Conservation (phyloP, 2,113 vertebrate genomes). For the Glaucidium brasilianum region DNA sequence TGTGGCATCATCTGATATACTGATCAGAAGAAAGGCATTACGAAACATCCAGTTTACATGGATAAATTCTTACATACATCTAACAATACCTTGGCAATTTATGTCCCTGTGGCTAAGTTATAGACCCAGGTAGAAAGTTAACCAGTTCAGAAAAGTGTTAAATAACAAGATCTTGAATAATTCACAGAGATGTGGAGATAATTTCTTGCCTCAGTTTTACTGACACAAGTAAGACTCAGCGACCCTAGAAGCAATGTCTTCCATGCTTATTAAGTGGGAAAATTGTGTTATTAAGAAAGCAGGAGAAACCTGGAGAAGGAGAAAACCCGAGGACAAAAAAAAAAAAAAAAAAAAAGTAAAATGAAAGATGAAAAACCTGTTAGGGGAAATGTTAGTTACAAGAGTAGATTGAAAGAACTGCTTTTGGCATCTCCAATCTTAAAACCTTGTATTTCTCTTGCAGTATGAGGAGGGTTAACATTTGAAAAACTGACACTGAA, state of each 20-base stretch:
- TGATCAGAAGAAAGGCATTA: neutral
- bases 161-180: neutral
- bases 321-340: neutral
- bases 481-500: neutral
- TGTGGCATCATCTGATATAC: neutral
- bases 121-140: neutral
- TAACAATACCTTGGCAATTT: neutral
- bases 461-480: neutral
- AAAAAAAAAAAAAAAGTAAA: neutral
- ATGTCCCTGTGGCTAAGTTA: neutral
- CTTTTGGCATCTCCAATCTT: neutral
- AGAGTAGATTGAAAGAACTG: neutral
- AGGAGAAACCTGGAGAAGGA: neutral
- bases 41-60: neutral
- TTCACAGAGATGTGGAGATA: neutral
- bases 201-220: neutral
- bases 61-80: neutral
- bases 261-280: neutral
- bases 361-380: neutral
- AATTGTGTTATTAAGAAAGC: neutral
- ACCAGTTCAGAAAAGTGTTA: neutral
- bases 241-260: neutral
- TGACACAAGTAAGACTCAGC: neutral
- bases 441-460: neutral
- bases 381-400: neutral